Conservation (phyloP, 2,888 invertebrate species). For the Steinernema scapterisci region DNA sequence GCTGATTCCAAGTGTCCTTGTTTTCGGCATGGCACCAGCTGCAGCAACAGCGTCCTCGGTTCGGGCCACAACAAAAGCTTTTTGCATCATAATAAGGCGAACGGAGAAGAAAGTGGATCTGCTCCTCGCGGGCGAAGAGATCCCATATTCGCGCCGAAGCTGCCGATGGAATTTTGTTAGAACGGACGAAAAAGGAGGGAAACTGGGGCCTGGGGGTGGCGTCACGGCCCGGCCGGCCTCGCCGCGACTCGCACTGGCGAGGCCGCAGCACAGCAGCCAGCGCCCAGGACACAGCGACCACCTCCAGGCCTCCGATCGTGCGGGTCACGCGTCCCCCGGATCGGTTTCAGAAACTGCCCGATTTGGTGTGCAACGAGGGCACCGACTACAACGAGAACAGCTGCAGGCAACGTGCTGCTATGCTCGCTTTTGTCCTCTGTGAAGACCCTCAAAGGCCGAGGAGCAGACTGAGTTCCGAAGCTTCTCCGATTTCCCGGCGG, state of each 20-base stretch:
- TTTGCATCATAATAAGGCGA: neutral
- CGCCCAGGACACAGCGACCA: neutral
- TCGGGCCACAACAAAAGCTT: neutral
- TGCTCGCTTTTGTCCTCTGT: slow-evolving; percentile 2
- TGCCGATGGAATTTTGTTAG: too few relatives aligned
- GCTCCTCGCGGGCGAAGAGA: neutral
- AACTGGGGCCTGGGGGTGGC: neutral
- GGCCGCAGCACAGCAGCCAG: neutral
- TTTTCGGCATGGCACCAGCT: too few relatives aligned
- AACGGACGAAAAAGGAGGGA: too few relatives aligned
- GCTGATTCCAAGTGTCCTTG: too few relatives aligned
- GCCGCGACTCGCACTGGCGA: neutral
- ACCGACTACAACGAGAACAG: slow-evolving; percentile 59
- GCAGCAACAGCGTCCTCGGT: neutral
- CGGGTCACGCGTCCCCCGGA: slow-evolving; percentile 6
- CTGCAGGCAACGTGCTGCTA: slow-evolving; percentile 30
- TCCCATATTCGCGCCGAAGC: slow-evolving; percentile 3
- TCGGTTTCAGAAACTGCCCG: slow-evolving; percentile 34
- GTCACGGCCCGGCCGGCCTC: neutral
- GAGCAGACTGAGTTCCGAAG: neutral
- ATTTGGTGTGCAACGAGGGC: slow-evolving; percentile 60
- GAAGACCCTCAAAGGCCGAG: slow-evolving; percentile 7
- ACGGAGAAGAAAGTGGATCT: too few relatives aligned
- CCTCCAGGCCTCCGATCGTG: neutral
- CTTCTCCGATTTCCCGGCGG: neutral